phyloP scores from a whole-genome alignment of 2,888 invertebrate genomes.

The Oithona nana region DNA sequence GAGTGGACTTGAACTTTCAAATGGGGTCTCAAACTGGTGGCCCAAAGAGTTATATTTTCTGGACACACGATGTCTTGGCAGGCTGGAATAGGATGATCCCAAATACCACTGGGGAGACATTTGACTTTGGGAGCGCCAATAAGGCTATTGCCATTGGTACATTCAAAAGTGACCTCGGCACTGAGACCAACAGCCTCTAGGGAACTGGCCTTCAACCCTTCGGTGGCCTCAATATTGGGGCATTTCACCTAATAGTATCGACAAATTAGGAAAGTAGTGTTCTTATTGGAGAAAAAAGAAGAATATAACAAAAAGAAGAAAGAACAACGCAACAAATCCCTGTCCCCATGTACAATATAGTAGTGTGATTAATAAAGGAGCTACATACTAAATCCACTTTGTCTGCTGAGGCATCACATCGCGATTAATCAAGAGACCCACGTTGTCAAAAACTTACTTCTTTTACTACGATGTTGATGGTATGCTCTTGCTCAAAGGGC shows the following conservation, averaged over 20 bases:
- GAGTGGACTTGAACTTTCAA: not conserved
- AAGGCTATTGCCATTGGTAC: conserved; percentile 57
- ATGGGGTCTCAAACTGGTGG: not conserved
- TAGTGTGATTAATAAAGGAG: too few relatives aligned
- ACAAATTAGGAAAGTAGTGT: too few relatives aligned
- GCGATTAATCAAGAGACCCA: too few relatives aligned
- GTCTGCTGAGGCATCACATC: too few relatives aligned
- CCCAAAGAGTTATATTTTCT: not conserved
- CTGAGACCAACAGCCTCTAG: conserved; percentile 45
- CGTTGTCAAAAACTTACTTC: conserved; percentile 1
- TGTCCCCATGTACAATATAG: too few relatives aligned
- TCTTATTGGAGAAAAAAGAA: too few relatives aligned
- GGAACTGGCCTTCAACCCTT: conserved; percentile 49
- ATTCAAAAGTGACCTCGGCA: conserved; percentile 49
- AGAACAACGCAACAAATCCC: too few relatives aligned
- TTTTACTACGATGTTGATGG: conserved; percentile 25
- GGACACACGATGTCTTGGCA: conserved; percentile 30
- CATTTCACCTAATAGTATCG: conserved; percentile 1
- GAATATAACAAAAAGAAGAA: not conserved
- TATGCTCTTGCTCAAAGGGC: conserved; percentile 46
- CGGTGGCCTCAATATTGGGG: not conserved
- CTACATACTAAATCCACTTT: too few relatives aligned
- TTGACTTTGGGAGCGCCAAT: conserved; percentile 51
- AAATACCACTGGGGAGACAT: conserved; percentile 66
- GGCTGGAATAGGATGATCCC: conserved; percentile 60